Base-by-base conservation (phyloP, 2,888 invertebrate genomes). In the Pherbina coryleti region DNA sequence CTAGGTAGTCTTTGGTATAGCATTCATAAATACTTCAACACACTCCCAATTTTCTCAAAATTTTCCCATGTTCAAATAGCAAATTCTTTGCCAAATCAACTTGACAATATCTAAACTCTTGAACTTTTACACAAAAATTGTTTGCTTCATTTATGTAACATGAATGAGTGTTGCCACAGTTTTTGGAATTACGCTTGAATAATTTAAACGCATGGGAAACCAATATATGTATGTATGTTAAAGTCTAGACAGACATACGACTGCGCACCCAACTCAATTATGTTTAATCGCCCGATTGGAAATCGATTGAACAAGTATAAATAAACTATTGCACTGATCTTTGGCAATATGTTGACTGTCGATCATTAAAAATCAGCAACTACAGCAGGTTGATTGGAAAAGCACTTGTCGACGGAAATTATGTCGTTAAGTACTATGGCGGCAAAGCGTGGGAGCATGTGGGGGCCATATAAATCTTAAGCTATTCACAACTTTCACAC, bases 231-330 rank as follows among this genome's bases (percentile, higher is more conserved):
- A n/a, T n/a, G n/a, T n/a, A n/a, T n/a, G n/a, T n/a, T n/a, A n/a
- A n/a, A n/a, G 37, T 64, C 64, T 34, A 66, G 37, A 66, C 64
- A 17, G 14, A 44, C 7, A 44, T 11, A 14, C 44, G 2, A 28
- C 5, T 37, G 25, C 64, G 64, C 64, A 66, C 64, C 64, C 64
- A 66, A 66, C 1, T 34, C 64, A 66, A 66, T 66, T 66, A 66
- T 66, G 64, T 60, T 60, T 9, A 31, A n/a, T 37, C 28, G 7
- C 19, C 17, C 34, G 19, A 11, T 17, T 28, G 31, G 31, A 34
- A 31, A 34, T 66, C 64, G n/a, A 34, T 34, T 37, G 64, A 0
- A 22, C 1, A 22, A 22, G 22, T 55, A 57, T 1, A 37, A 37
- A 8, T 37, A 53, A 53, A 19, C 55, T 19, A 22, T 55, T 19